phyloP scores from a whole-genome alignment of 2,888 invertebrate genomes.

The Platycheirus albimanus region DNA sequence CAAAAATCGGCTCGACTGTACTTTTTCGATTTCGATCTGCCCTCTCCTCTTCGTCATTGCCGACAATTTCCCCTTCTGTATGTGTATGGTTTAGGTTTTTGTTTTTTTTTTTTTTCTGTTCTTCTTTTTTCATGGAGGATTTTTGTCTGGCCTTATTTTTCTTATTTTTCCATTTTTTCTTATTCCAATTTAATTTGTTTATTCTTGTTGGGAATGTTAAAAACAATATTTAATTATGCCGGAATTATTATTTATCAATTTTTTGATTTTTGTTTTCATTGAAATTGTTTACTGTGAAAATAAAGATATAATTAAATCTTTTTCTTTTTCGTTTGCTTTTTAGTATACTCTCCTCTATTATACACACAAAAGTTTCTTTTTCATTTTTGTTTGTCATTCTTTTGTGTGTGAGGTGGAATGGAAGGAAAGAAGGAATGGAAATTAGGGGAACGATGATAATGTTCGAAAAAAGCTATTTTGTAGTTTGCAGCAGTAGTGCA shows the following conservation, averaged over 20 bases:
- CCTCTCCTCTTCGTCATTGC: background rate
- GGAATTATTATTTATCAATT: conserved; percentile 1
- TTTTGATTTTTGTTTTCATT: background rate
- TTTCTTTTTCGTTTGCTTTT: background rate
- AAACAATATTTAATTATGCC: conserved; percentile 23
- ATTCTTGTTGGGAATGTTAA: background rate
- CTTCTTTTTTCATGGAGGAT: background rate
- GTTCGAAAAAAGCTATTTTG: conserved; percentile 37
- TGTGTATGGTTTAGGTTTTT: too few species aligned
- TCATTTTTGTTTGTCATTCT: background rate
- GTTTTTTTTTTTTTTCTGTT: too few species aligned
- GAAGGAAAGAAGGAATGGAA: background rate
- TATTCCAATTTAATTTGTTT: conserved; percentile 1
- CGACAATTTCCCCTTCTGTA: conserved; percentile 4
- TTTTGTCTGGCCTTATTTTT: background rate
- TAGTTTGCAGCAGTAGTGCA: conserved; percentile 20
- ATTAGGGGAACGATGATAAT: background rate
- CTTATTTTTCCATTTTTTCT: background rate
- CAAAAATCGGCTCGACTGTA: conserved; percentile 36
- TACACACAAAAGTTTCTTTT: conserved; percentile 22
- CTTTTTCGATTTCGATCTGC: conserved; percentile 34
- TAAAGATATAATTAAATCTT: background rate
- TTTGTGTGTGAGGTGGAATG: background rate
- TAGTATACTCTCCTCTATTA: conserved; percentile 15
- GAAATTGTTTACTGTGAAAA: conserved; percentile 25